phyloP scores from a whole-genome alignment of 2,888 invertebrate species.

The Rotaria macrura region DNA sequence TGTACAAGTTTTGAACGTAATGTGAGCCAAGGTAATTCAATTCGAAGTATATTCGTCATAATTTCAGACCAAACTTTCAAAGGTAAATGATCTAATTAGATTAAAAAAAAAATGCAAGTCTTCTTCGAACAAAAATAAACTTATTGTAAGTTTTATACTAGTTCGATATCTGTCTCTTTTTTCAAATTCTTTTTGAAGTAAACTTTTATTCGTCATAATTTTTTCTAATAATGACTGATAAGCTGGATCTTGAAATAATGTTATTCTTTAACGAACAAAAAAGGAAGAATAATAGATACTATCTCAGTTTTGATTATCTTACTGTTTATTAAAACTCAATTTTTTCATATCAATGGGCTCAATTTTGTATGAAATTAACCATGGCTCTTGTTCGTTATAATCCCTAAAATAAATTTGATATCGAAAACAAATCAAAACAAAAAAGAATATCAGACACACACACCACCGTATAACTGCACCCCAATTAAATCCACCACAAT shows the following conservation, averaged over 20 bases:
- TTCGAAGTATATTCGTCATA: background rate
- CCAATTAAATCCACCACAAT: background rate
- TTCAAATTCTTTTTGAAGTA: background rate
- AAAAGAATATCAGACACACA: background rate
- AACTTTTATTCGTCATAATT: background rate
- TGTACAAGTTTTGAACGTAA: background rate
- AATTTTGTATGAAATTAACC: background rate
- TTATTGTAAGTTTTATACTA: background rate
- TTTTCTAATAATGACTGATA: background rate
- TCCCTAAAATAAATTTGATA: background rate
- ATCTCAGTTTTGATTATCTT: background rate
- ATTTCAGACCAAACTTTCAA: background rate
- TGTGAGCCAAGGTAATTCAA: slow-evolving; percentile 2
- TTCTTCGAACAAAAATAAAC: too few species aligned
- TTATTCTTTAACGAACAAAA: background rate
- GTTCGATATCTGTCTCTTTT: background rate
- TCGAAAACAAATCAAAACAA: background rate
- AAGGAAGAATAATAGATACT: background rate
- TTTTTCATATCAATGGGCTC: background rate
- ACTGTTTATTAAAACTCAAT: background rate
- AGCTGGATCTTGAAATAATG: slow-evolving; percentile 16
- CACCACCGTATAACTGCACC: background rate
- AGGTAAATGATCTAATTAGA: background rate
- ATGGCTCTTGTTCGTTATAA: background rate
- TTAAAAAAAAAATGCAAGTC: background rate